A percentile compares a stretch with the other conserved stretches of the same genome.
Conservation (phyloP, 1,140 invertebrate genomes). For the Episyrphus balteatus region DNA sequence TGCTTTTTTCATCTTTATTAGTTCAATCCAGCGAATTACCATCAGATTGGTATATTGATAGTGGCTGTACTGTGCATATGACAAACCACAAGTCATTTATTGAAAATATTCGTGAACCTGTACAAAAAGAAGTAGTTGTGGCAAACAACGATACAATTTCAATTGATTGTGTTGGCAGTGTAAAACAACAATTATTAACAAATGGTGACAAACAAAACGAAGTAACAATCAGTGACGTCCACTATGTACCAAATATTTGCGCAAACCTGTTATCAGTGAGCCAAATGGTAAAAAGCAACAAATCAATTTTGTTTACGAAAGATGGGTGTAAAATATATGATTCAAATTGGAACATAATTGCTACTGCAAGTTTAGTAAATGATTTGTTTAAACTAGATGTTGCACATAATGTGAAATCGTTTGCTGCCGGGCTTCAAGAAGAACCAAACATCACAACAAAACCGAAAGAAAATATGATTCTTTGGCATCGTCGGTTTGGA, state of each 20-base stretch:
- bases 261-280: constrained; percentile 26
- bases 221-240: constrained; percentile 4
- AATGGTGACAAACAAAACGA: too few relatives aligned
- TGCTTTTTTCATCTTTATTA: too few relatives aligned
- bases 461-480: constrained; percentile 14
- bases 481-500: constrained; percentile 10
- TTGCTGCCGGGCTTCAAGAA: constrained; percentile 9
- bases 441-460: constrained; percentile 15
- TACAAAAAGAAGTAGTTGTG: too few relatives aligned
- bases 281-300: constrained; percentile 21
- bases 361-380: constrained; percentile 14
- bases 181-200: too few relatives aligned
- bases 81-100: too few relatives aligned
- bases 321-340: constrained; percentile 19
- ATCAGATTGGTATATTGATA: too few relatives aligned
- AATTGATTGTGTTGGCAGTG: too few relatives aligned
- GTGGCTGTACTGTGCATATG: too few relatives aligned
- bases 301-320: constrained; percentile 18
- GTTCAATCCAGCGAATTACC: too few relatives aligned
- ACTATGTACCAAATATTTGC: constrained; percentile 17
- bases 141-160: too few relatives aligned
- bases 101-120: too few relatives aligned
- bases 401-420: constrained; percentile 13
- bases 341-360: constrained; percentile 12
- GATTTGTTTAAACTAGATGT: constrained; percentile 15